Conservation (phyloP, 2,797 vertebrate genomes). For the Ctenopoma multispine region DNA sequence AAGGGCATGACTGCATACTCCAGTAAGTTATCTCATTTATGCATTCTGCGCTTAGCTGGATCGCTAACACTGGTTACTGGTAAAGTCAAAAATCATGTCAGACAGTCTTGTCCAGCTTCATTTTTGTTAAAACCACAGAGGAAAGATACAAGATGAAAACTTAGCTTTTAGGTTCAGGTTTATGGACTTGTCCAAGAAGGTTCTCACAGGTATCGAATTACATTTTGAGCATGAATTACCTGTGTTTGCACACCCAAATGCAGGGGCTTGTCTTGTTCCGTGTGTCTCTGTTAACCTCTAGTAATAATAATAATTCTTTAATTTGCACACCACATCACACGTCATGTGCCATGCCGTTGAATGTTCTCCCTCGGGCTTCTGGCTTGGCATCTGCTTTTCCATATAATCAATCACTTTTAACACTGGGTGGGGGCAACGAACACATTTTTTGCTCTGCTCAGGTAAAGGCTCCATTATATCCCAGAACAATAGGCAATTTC, state of each 20-base stretch:
- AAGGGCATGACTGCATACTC: no score
- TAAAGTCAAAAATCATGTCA: no score
- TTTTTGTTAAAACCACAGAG: no score
- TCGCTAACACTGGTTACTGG: no score
- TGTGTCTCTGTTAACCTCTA: conserved; percentile 12
- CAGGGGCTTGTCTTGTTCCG: conserved; percentile 10
- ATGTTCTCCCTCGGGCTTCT: conserved; percentile 14
- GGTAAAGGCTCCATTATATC: conserved; percentile 43
- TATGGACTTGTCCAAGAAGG: no score
- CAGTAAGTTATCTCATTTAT: no score
- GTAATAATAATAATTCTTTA: background rate
- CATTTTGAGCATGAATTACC: background rate
- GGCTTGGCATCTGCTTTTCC: conserved; percentile 42
- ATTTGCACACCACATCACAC: background rate
- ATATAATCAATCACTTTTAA: conserved; percentile 38
- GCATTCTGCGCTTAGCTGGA: no score
- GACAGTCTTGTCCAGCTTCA: no score
- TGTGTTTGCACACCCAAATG: background rate
- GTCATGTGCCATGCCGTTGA: background rate
- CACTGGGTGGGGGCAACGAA: conserved; percentile 49
- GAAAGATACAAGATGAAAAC: no score
- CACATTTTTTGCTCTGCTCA: conserved; percentile 37
- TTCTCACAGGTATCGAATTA: background rate
- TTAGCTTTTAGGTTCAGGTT: background rate
- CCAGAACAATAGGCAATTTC: conserved; percentile 17